phyloP scores from a whole-genome alignment of 1,140 invertebrate genomes.

The Drepana arcuata region DNA sequence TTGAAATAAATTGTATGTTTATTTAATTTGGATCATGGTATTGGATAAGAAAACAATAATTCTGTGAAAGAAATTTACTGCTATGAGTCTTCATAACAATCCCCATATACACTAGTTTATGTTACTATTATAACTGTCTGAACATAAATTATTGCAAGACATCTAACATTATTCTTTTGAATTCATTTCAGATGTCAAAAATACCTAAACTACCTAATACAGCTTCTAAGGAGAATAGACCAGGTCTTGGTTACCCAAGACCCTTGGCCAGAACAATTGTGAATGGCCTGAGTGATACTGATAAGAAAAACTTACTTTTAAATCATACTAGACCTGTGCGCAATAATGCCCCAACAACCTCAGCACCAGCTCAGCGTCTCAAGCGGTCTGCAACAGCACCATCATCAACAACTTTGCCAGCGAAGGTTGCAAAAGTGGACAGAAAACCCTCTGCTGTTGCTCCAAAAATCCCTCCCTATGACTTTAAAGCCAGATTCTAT shows the following conservation, averaged over 20 bases:
- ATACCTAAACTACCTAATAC: constrained; percentile 48
- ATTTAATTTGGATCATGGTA: no score
- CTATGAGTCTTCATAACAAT: no score
- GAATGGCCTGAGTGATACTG: constrained; percentile 46
- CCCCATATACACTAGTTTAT: no score
- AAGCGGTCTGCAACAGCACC: constrained; percentile 51
- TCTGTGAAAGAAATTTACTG: no score
- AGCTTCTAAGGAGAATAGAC: constrained; percentile 48
- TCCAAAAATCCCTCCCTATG: constrained; percentile 72
- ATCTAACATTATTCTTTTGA: neutral
- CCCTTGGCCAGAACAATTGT: constrained; percentile 34
- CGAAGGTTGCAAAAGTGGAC: constrained; percentile 44
- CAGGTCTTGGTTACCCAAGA: constrained; percentile 29
- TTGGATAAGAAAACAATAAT: no score
- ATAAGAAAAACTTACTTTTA: constrained; percentile 46
- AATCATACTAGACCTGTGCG: constrained; percentile 50
- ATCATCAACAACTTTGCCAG: constrained; percentile 20
- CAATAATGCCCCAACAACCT: constrained; percentile 20
- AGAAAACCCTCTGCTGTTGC: constrained; percentile 40
- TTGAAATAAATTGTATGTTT: no score
- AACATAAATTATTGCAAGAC: no score
- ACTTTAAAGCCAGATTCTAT: constrained; percentile 74
- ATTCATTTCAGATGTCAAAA: constrained; percentile 54
- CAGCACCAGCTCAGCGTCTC: constrained; percentile 34
- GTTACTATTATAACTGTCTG: no score